These are phyloP conservation scores for Ctenochaetus hawaiiensis DNA, from an alignment of 2,797 vertebrate genomes.

Conservation along the genomic window DNA sequence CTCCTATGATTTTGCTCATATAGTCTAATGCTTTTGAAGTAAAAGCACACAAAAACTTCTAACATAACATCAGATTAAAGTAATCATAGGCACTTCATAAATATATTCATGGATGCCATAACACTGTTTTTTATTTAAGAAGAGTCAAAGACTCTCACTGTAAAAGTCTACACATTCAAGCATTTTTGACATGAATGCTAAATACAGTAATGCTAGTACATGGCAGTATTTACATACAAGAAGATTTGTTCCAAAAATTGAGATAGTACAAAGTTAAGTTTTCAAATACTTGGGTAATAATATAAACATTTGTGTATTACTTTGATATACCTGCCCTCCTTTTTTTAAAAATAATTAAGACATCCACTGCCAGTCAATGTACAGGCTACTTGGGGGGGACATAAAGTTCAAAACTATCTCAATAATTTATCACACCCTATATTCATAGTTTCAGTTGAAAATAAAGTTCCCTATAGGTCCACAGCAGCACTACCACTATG, in stretches of 20 bases:
- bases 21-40: not conserved
- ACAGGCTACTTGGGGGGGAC: conserved; percentile 54
- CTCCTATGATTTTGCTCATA: not conserved
- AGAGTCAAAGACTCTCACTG: conserved; percentile 76
- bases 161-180: conserved; percentile 80
- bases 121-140: conserved; percentile 66
- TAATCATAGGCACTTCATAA: conserved; percentile 57
- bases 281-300: conserved; percentile 73
- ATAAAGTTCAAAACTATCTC: conserved; percentile 15
- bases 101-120: conserved; percentile 75
- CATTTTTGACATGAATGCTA: conserved; percentile 81
- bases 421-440: conserved; percentile 37
- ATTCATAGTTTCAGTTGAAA: conserved; percentile 36
- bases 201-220: conserved; percentile 61
- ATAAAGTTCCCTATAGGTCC: conserved; percentile 52
- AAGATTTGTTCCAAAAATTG: conserved; percentile 71
- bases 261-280: conserved; percentile 69
- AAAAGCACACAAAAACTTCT: conserved; percentile 2
- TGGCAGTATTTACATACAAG: conserved; percentile 77
- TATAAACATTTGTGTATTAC: conserved; percentile 82
- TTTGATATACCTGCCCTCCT: conserved; percentile 60
- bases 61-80: too few relatives aligned
- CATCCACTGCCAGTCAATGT: conserved; percentile 45
- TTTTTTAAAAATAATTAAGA: conserved; percentile 27
- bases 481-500: conserved; percentile 65